phyloP scores from a whole-genome alignment of 1,140 invertebrate species.

The Lamellibrachia luymesi region DNA sequence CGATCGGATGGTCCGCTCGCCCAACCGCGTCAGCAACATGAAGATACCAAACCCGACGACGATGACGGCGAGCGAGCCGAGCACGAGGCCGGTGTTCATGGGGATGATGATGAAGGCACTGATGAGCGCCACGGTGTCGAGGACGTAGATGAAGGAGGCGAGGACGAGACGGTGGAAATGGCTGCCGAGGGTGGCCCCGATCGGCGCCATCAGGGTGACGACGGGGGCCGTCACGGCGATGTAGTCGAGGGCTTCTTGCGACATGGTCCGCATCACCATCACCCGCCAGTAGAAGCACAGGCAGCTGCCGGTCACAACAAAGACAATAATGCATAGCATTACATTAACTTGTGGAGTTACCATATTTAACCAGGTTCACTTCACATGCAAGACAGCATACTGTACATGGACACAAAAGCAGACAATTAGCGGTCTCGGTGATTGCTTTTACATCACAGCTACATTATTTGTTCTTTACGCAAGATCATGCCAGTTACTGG shows the following conservation, averaged over 20 bases:
- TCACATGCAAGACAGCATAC: too few relatives aligned
- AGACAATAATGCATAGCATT: background rate
- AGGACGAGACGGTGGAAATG: slow-evolving; percentile 50
- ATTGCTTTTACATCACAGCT: too few relatives aligned
- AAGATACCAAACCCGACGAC: slow-evolving; percentile 13
- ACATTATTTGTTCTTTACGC: too few relatives aligned
- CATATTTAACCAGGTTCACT: too few relatives aligned
- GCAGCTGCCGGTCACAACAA: background rate
- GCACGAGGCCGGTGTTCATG: background rate
- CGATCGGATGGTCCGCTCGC: background rate
- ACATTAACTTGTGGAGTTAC: background rate
- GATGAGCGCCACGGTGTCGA: slow-evolving; percentile 42
- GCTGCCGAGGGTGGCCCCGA: slow-evolving; percentile 45
- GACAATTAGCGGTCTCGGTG: too few relatives aligned
- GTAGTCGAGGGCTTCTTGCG: slow-evolving; percentile 42
- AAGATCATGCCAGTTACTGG: too few relatives aligned
- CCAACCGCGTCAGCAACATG: background rate
- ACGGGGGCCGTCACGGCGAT: slow-evolving; percentile 43
- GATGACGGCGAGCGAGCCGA: slow-evolving; percentile 10
- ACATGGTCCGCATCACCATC: slow-evolving; percentile 44
- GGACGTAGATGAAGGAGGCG: slow-evolving; percentile 42
- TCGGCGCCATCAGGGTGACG: slow-evolving; percentile 39
- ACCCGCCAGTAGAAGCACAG: slow-evolving; percentile 44
- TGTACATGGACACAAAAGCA: too few relatives aligned
- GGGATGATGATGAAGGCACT: slow-evolving; percentile 39